Evolutionary conservation across 2,113 vertebrate genomes (phyloP).

Genomic region (Rostratula benghalensis): DNA sequence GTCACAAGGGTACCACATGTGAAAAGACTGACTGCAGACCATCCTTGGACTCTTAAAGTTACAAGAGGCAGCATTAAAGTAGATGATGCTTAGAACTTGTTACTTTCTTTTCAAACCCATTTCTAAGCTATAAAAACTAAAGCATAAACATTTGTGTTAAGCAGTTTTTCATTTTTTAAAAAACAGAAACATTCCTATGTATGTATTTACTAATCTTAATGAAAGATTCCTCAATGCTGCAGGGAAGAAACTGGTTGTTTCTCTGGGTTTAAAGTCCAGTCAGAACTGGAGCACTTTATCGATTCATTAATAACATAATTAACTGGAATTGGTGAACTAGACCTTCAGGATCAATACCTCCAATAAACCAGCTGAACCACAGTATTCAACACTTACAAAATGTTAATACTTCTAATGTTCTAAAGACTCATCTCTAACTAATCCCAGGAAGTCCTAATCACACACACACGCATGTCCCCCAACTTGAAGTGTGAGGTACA

Average conservation of each 20-base stretch:
- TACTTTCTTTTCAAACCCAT: not conserved
- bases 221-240: not conserved
- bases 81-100: not conserved
- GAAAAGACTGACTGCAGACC: not conserved
- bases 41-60: not conserved
- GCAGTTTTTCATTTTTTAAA: not conserved
- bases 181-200: not conserved
- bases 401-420: not conserved
- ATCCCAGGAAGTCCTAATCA: not conserved
- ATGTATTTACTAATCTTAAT: not conserved
- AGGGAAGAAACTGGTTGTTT: not conserved
- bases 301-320: not conserved
- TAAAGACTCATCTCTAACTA: not conserved
- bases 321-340: not conserved
- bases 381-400: not conserved
- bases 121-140: not conserved
- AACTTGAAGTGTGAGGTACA: fast-evolving
- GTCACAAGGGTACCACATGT: not conserved
- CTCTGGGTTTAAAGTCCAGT: not conserved
- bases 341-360: not conserved
- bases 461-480: too few species aligned
- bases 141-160: not conserved
- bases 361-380: not conserved
- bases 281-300: not conserved
- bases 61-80: not conserved